Evolutionary conservation across 2,888 invertebrate genomes (phyloP), one percentile per base, ranked within the genome.

Genomic region (Crematogaster levior): DNA sequence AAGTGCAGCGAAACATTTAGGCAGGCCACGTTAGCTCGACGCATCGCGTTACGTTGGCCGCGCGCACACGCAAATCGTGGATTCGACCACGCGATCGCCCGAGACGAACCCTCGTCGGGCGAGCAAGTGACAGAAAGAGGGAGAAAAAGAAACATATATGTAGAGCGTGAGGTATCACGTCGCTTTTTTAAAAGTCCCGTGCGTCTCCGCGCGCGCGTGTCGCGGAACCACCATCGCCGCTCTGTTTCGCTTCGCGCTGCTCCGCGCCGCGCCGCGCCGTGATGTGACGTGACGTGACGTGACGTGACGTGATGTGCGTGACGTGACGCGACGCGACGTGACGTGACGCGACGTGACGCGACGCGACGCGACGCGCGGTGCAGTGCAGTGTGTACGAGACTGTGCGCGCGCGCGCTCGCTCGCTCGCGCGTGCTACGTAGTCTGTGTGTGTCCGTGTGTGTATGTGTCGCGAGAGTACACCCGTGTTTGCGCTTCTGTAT

Each of bases 381-480:
- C 40, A 43, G 77, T 77, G 75, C 53, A 77, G 65, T 65, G 77
- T 77, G 43, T 77, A 53, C 75, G 74, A 73, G 48, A 56, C 61
- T 53, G 81, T 53, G 37, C 53, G 81, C 63, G 66, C 46, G 51
- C 60, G 51, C 37, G 63, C 27, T 10, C 40, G 60, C 18, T 1
- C 1, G 61, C 61, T n/a, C 58, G 37, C 37, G 37, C 61, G 61
- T 37, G n/a, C 12, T 21, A 37, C 61, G 61, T 7, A 9, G 21
- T 4, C 40, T 21, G 7, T 1, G 37, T 21, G 15, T 24, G 40
- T 40, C 0, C n/a, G 21, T 73, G 60, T 46, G 53, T 73, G 48
- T 65, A 51, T 40, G 30, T 58, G 34, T 40, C 56, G 27, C 58
- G 53, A 56, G 80, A 48, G 75, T 43, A 56, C 56, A 53, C 27